A percentile compares a stretch with the other conserved stretches of the same genome.
Evolutionary conservation across 2,888 invertebrate species (phyloP).

Genomic region (Acanthopleura granulata): DNA sequence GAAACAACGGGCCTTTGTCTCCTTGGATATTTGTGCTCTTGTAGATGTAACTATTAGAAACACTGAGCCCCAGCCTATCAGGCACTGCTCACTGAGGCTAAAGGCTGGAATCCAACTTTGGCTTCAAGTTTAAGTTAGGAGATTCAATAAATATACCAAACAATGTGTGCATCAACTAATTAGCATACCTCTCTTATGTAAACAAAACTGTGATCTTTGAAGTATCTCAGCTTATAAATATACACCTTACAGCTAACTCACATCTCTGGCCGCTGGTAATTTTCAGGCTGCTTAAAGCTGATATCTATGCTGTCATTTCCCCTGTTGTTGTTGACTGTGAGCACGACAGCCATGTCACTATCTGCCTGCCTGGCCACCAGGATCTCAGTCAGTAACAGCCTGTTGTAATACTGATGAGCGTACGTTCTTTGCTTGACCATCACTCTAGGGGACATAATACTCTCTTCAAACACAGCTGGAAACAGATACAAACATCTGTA

Average conservation of each 20-base stretch:
- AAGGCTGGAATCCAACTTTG: too few species aligned
- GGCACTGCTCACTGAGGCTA: too few species aligned
- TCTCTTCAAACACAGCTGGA: constrained; percentile 44
- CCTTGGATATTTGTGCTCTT: too few species aligned
- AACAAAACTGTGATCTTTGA: too few species aligned
- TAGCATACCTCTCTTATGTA: too few species aligned
- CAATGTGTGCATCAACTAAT: too few species aligned
- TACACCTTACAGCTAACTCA: background rate
- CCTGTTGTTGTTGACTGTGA: constrained; percentile 6
- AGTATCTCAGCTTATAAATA: too few species aligned
- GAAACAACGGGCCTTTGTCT: too few species aligned
- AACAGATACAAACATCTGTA: background rate
- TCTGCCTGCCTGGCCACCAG: constrained; percentile 8
- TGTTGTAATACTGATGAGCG: constrained; percentile 48
- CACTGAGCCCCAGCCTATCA: too few species aligned
- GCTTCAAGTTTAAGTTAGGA: too few species aligned
- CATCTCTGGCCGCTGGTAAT: constrained; percentile 22
- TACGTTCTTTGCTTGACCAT: constrained; percentile 44
- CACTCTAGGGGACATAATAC: constrained; percentile 37
- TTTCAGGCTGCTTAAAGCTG: constrained; percentile 8
- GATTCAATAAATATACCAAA: too few species aligned
- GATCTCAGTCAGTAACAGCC: constrained; percentile 45
- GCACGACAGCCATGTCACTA: background rate
- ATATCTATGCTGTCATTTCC: constrained; percentile 24
- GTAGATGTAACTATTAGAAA: too few species aligned